These are phyloP conservation scores for Agrotis ipsilon DNA, from an alignment of 2,888 invertebrate genomes.

Conservation along the genomic window DNA sequence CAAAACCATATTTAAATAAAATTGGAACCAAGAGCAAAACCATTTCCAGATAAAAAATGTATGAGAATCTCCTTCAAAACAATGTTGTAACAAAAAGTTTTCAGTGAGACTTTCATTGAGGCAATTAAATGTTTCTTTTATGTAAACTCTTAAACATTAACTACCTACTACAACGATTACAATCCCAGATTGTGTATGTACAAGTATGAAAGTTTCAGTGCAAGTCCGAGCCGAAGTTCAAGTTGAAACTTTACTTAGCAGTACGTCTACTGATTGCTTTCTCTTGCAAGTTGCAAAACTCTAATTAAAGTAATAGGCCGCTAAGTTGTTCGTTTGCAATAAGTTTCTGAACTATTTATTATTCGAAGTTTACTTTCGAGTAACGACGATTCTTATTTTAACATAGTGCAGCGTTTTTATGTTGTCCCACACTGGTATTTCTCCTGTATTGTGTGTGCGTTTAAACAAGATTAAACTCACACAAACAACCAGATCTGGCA, in stretches of 20 bases:
- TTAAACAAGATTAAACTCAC: too few species aligned
- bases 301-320: conserved; percentile 59
- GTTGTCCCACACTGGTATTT: too few species aligned
- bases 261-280: conserved; percentile 58
- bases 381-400: conserved; percentile 2
- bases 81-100: background rate
- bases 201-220: conserved; percentile 43
- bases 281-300: conserved; percentile 50
- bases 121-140: conserved; percentile 5
- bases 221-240: conserved; percentile 48
- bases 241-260: conserved; percentile 46
- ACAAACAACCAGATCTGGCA: too few species aligned
- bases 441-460: too few species aligned
- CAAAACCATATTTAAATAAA: too few species aligned
- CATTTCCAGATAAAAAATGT: too few species aligned
- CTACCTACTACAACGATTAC: conserved; percentile 22
- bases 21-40: too few species aligned
- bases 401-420: too few species aligned
- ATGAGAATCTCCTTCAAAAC: background rate
- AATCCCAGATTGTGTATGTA: conserved; percentile 21
- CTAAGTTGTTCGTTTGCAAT: conserved; percentile 42
- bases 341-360: conserved; percentile 36
- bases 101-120: background rate
- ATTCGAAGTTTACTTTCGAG: conserved; percentile 12
- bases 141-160: conserved; percentile 11